Evolutionary conservation across 2,113 vertebrate species (phyloP).

Genomic region (Lamprologus sp.): DNA sequence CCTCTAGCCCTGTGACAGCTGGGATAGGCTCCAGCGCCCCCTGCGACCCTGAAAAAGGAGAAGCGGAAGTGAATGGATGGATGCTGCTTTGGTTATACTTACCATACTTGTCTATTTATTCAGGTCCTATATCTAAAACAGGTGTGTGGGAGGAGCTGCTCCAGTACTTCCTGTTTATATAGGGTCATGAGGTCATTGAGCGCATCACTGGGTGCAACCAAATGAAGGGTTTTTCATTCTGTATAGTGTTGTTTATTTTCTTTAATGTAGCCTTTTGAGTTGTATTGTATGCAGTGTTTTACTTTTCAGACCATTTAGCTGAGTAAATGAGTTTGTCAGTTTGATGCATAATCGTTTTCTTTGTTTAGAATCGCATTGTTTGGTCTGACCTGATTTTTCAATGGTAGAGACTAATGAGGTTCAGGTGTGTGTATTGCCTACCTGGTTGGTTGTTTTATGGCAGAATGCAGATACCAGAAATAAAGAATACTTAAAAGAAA

Average conservation of each 20-base stretch:
- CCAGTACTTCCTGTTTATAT: background rate
- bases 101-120: background rate
- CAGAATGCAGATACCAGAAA: background rate
- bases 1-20: too few relatives aligned
- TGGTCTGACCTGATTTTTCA: background rate
- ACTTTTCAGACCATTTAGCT: background rate
- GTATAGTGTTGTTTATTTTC: too few relatives aligned
- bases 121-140: background rate
- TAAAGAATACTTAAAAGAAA: background rate
- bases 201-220: accelerated
- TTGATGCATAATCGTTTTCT: background rate
- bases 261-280: too few relatives aligned
- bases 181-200: accelerated
- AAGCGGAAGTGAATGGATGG: too few relatives aligned
- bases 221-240: background rate
- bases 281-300: too few relatives aligned
- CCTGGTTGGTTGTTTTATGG: background rate
- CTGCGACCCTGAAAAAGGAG: too few relatives aligned
- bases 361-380: background rate
- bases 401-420: background rate
- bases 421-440: background rate
- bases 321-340: background rate
- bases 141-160: background rate
- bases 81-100: background rate
- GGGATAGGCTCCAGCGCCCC: too few relatives aligned